Percentiles rank a stretch among this genome's conserved stretches.
phyloP scores from a whole-genome alignment of 2,797 vertebrate species.

The Tachyglossus aculeatus region DNA sequence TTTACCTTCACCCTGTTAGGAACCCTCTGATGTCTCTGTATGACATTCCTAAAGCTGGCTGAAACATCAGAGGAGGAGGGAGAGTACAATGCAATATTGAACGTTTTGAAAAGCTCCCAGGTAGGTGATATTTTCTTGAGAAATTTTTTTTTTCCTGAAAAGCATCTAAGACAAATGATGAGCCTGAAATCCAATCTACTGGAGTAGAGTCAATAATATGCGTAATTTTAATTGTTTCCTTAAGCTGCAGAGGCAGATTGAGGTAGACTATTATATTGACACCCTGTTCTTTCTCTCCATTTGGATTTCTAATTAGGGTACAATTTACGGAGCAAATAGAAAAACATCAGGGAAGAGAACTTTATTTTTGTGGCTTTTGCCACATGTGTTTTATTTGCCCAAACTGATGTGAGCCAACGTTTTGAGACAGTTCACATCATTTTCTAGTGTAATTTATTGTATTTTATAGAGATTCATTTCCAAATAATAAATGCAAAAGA shows the following conservation, averaged over 20 bases:
- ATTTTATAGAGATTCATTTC: too few species aligned
- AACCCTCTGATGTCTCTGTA: slow-evolving; percentile 25
- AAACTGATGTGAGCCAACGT: too few species aligned
- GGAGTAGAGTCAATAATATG: not conserved
- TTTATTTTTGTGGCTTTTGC: too few species aligned
- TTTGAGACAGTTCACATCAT: too few species aligned
- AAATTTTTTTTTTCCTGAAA: not conserved
- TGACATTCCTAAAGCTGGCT: slow-evolving; percentile 5
- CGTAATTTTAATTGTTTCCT: not conserved
- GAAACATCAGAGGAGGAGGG: slow-evolving; percentile 3
- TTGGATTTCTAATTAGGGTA: slow-evolving; percentile 5
- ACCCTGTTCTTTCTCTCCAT: slow-evolving; percentile 16
- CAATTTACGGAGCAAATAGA: too few species aligned
- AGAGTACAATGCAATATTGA: not conserved
- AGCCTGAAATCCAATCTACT: not conserved
- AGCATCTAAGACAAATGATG: not conserved
- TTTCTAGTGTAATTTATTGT: too few species aligned
- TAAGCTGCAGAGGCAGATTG: not conserved
- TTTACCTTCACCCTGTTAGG: slow-evolving; percentile 46
- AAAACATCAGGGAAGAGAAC: too few species aligned
- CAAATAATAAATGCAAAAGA: too few species aligned
- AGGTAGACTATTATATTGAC: slow-evolving; percentile 39
- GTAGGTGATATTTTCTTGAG: not conserved
- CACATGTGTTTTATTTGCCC: too few species aligned
- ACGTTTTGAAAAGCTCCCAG: not conserved